Conservation (phyloP, 23 tunicate species). For the Halocynthia roretzi region DNA sequence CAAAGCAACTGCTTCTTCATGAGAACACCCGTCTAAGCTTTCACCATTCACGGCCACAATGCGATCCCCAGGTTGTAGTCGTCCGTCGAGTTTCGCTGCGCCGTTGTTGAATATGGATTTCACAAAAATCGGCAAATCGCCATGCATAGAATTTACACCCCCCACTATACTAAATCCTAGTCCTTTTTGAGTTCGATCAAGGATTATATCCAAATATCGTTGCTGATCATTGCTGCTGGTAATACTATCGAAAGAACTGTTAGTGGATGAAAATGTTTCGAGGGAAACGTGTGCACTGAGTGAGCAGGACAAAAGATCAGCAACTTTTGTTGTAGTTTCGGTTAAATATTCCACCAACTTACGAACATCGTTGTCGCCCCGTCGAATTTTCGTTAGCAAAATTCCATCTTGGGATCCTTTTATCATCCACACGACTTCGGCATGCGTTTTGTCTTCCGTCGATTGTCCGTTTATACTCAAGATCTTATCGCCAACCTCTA, state of each 20-base stretch:
- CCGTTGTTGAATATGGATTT: conserved; percentile 29
- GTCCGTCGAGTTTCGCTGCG: conserved; percentile 23
- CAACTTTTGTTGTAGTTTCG: conserved; percentile 29
- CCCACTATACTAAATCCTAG: conserved; percentile 45
- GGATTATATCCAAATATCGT: conserved; percentile 18
- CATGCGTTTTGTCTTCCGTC: conserved; percentile 31
- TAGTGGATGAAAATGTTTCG: conserved; percentile 12
- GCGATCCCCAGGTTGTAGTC: conserved; percentile 30
- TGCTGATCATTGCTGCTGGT: conserved; percentile 7
- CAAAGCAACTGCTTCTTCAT: conserved; percentile 36
- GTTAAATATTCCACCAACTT: conserved; percentile 53
- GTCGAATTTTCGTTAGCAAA: conserved; percentile 60
- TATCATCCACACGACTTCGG: conserved; percentile 38
- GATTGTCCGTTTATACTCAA: conserved; percentile 41
- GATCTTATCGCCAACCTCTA: conserved; percentile 34
- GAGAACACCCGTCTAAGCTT: conserved; percentile 39
- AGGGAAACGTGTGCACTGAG: not conserved
- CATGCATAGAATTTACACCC: conserved; percentile 30
- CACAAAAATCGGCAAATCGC: conserved; percentile 39
- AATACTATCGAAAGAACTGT: not conserved
- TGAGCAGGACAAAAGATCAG: conserved; percentile 15
- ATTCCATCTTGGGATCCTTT: conserved; percentile 57
- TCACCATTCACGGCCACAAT: conserved; percentile 35
- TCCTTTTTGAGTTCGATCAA: conserved; percentile 30
- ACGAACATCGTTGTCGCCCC: conserved; percentile 51